These are phyloP conservation scores for Bujurquina vittata DNA, from an alignment of 2,113 vertebrate species.

Conservation along the genomic window DNA sequence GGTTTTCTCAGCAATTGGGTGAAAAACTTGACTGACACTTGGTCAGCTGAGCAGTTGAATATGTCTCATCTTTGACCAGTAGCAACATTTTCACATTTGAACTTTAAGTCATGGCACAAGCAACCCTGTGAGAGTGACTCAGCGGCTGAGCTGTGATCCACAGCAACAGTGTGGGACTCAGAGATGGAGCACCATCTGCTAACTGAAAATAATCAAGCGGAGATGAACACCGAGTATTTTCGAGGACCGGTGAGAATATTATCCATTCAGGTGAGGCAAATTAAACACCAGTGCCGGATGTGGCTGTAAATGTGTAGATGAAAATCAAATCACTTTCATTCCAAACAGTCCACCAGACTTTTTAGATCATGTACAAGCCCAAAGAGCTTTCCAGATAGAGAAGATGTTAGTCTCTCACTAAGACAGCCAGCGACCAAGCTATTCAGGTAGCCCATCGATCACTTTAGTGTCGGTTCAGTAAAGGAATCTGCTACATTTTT, in stretches of 20 bases:
- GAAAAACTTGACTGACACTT: not conserved
- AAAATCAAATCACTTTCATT: conserved; percentile 11
- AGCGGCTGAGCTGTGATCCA: conserved; percentile 64
- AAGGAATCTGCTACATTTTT: conserved; percentile 12
- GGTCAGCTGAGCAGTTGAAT: conserved; percentile 4
- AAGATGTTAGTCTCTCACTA: not conserved
- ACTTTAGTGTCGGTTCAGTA: conserved; percentile 13
- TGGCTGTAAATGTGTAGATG: not conserved
- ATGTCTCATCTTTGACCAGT: conserved; percentile 20
- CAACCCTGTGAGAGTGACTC: conserved; percentile 68
- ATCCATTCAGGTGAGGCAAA: conserved; percentile 26
- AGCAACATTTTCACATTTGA: conserved; percentile 19
- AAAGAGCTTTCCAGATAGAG: not conserved
- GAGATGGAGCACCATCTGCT: conserved; percentile 68
- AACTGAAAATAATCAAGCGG: conserved; percentile 50
- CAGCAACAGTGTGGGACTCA: conserved; percentile 60
- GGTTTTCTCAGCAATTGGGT: not conserved
- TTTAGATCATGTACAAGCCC: not conserved
- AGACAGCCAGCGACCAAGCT: not conserved
- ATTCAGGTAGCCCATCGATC: not conserved
- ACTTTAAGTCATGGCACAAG: conserved; percentile 50
- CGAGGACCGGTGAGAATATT: not conserved
- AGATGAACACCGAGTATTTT: conserved; percentile 40
- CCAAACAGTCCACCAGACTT: not conserved
- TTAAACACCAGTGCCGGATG: not conserved